Base-by-base conservation (phyloP, 2,113 vertebrate species). In the Lepidothrix coronata region DNA sequence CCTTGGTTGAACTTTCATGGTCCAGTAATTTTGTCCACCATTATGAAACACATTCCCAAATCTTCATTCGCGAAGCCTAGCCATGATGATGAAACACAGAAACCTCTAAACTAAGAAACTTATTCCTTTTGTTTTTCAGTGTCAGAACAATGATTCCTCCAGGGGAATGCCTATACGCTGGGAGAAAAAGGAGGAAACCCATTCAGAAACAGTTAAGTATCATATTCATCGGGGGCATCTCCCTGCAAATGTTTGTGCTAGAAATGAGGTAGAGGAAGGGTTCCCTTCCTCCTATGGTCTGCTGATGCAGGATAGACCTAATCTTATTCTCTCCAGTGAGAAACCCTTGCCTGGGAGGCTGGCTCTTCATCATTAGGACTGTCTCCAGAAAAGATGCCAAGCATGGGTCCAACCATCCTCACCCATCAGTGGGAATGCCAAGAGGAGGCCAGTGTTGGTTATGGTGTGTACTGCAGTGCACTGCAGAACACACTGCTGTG, bases 131-230 rank as follows among this genome's bases (percentile, higher is more conserved):
- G 96, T 97, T 96, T 97, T 97, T 92, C 96, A 98, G 98, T 97
- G 96, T 95, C 95, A 92, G 88, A 95, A 98, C 84, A 92, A 99
- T 99, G 99, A 99, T 99, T 88, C 99, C 99, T 48, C 99, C 99
- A 0, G 99, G 99, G 93, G 99, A 99, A 96, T 99, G 99, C 96
- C 98, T 99, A 80, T 99, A 99, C 16, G 99, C 99, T 6, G 99
- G 99, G 72, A 98, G 99, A 61, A 99, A 99, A 97, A 97, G 99
- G 96, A 99, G 99, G 97, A 99, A 99, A 96, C 99, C 99, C 62
- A 88, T 99, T 89, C 99, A 99, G 89, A 99, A 99, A 98, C 99
- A 99, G 99, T 99, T 98, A 98, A 98, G 98, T 97, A 95, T 96
- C 85, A 33, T 43, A 51, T 93, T 49, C 80, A 92, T 71, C 43